Conservation (phyloP, 2,888 invertebrate species). For the Spisula subtruncata region DNA sequence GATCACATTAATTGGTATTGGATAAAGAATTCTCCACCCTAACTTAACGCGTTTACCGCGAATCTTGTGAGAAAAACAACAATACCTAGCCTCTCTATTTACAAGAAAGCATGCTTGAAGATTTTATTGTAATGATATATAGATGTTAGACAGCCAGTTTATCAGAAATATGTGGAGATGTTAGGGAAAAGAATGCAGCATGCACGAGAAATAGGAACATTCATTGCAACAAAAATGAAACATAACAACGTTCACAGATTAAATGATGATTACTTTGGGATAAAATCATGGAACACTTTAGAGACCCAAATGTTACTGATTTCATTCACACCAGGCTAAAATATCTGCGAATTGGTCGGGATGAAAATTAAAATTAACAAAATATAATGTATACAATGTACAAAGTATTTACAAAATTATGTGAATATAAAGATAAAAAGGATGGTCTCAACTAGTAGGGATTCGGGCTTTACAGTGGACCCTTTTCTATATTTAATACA, state of each 20-base stretch:
- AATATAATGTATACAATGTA: no score
- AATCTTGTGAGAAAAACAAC: neutral
- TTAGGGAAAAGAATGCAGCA: conserved; percentile 41
- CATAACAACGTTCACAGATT: neutral
- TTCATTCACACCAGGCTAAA: neutral
- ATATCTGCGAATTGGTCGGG: no score
- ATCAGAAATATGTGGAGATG: conserved; percentile 46
- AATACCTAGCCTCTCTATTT: conserved; percentile 5
- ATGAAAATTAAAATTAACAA: neutral
- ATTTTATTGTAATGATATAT: conserved; percentile 50
- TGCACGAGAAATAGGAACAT: neutral
- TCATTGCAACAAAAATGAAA: neutral
- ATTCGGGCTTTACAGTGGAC: no score
- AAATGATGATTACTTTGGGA: neutral
- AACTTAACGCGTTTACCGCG: neutral
- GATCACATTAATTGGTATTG: conserved; percentile 25
- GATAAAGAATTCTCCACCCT: conserved; percentile 32
- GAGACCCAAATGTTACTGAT: no score
- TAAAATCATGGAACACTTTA: neutral
- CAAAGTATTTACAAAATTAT: neutral
- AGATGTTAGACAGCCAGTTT: conserved; percentile 37
- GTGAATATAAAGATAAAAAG: no score
- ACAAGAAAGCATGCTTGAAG: conserved; percentile 32
- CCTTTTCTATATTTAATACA: no score
- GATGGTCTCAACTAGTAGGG: no score